phyloP scores from a whole-genome alignment of 2,888 invertebrate genomes.

The Epirrhoe tristata region DNA sequence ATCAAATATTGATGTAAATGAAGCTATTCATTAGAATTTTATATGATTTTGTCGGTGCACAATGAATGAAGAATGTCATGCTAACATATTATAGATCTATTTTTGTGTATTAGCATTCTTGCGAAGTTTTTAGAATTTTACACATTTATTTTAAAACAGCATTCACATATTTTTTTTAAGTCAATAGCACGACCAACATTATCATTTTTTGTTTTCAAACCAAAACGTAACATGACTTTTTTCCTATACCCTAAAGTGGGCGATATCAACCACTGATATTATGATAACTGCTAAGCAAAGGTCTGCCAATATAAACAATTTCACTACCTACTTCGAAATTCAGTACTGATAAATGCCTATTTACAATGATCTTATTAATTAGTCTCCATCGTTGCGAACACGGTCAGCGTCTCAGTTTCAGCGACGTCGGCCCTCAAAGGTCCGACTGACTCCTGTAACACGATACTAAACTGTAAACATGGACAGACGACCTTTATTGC shows the following conservation, averaged over 20 bases:
- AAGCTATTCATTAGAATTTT: slow-evolving; percentile 3
- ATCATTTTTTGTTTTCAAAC: too few relatives aligned
- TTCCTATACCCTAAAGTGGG: too few relatives aligned
- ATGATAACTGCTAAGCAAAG: too few relatives aligned
- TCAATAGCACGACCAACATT: too few relatives aligned
- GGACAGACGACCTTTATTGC: slow-evolving; percentile 25
- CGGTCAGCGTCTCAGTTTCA: slow-evolving; percentile 27
- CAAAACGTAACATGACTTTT: too few relatives aligned
- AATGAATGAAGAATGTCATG: neutral
- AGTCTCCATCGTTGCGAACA: slow-evolving; percentile 3
- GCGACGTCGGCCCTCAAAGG: slow-evolving; percentile 41
- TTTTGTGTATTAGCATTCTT: neutral
- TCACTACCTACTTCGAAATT: neutral
- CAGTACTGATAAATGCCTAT: too few relatives aligned
- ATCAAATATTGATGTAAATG: slow-evolving; percentile 24
- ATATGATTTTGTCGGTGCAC: slow-evolving; percentile 4
- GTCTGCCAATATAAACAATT: too few relatives aligned
- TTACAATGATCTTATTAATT: neutral
- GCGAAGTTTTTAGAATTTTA: too few relatives aligned
- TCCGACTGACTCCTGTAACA: slow-evolving; percentile 49
- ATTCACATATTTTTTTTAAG: too few relatives aligned
- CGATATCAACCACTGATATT: too few relatives aligned
- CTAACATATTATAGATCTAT: neutral
- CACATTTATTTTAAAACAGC: too few relatives aligned
- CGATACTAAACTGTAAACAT: slow-evolving; percentile 41